Evolutionary conservation across 37 sponge, comb jelly and placozoan genomes (phyloP), one percentile per base, ranked within the genome.

Genomic region (Cliona cf. orientalis): DNA sequence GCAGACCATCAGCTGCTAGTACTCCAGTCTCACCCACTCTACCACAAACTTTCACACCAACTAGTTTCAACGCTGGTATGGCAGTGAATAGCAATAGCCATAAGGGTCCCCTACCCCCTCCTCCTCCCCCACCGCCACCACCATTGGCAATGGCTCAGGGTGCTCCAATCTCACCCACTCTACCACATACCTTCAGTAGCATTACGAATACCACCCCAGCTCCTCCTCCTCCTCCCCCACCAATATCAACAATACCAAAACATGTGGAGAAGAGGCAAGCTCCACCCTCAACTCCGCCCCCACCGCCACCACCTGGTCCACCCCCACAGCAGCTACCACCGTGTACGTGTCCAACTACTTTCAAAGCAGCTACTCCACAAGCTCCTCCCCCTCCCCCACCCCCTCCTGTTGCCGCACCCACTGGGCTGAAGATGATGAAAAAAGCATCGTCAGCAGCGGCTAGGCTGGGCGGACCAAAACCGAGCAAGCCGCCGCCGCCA

Each of bases 301-400:
- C 41, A 38, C 41, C 69, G 12, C 69, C 73, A 42, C 56, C 73
- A 9, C 73, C 55, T 11, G 11, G 28, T 55, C 75, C 75, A 32
- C 58, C 75, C 34, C 58, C 75, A 21, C 33, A 31, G 23, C 46
- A 43, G 2, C 46, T 29, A 39, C 22, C 11, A 21, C 19, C 28
- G 1, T 21, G 2, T 38, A n/a, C 26, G 17, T 28, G 2, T 3
- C 44, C 46, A 22, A 33, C 58, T 31, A 35, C 58, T 32, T 38
- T 32, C 35, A 19, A 49, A n/a, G 23, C 73, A 5, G 5, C 7
- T 31, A 9, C 9, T 4, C 26, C 73, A 28, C 53, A 4, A 5
- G 31, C 55, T 3, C 49, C 45, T n/a, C 42, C 45, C 21, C 44
- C 71, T n/a, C 71, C 71, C 42, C 28, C 71, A 29, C 71, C 71